phyloP scores from a whole-genome alignment of 37 sponge, comb jelly and placozoan species.

The Agelas oroides region DNA sequence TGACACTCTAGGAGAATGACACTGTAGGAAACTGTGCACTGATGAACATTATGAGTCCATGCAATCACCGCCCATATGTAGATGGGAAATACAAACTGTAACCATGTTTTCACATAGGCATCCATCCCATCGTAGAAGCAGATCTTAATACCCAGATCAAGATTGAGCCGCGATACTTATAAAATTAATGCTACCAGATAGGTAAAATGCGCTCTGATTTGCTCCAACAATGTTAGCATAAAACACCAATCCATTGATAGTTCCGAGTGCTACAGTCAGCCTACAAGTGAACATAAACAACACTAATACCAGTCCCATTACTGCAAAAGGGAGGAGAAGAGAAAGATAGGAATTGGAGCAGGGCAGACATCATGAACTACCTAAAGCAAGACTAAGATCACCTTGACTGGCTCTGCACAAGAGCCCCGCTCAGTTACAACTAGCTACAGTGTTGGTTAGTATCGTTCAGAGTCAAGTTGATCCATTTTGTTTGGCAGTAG shows the following conservation, averaged over 20 bases:
- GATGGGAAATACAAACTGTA: conserved; percentile 4
- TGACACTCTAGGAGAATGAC: neutral
- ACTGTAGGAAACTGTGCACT: too few species aligned
- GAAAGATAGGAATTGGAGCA: neutral
- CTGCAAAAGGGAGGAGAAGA: neutral
- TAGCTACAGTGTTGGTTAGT: neutral
- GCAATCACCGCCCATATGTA: neutral
- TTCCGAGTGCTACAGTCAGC: neutral
- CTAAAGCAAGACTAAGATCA: neutral
- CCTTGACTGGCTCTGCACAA: neutral
- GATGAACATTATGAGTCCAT: neutral
- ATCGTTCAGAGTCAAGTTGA: neutral
- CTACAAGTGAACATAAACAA: neutral
- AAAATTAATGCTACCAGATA: neutral
- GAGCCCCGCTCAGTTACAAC: neutral
- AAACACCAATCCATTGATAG: neutral
- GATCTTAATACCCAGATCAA: neutral
- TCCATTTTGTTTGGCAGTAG: too few species aligned
- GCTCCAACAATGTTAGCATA: neutral
- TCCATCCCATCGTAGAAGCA: conserved; percentile 13
- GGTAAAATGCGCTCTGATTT: neutral
- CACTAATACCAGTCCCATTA: neutral
- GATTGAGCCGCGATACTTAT: neutral
- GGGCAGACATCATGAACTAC: neutral
- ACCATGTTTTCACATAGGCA: neutral